Evolutionary conservation across 2,113 vertebrate species (phyloP), one percentile per base, ranked within the genome.

Genomic region (Craseonycteris thonglongyai): DNA sequence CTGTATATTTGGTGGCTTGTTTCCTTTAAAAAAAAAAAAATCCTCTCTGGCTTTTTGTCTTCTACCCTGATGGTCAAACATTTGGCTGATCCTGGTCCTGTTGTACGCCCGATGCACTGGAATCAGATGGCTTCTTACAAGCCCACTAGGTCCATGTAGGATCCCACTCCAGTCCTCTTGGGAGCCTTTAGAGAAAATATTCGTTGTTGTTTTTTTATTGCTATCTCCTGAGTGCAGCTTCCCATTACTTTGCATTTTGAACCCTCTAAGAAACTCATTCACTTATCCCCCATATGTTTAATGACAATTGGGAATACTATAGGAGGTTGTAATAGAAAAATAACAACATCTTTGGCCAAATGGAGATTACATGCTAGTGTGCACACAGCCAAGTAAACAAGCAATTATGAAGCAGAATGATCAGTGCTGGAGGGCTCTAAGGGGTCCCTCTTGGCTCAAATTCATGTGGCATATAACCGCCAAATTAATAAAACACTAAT

Each of bases 261-360:
- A 81, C 22, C 33, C 51, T 68, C 54, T 49, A 65, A 47, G 81
- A 91, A 93, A 84, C 28, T 49, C 19, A 58, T 88, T 61, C n/a
- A 45, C 14, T 26, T 58, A 81, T 58, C 51, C 15, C 21, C 91
- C 61, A 76, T 88, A 56, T 91, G 80, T 58, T 89, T 71, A 84
- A 63, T 81, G 81, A 71, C 18, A 93, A 21, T n/a, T 51, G 38
- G 14, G 5, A 11, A n/a, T n/a, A 9, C 63, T 68, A 6, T n/a
- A n/a, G n/a, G n/a, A 93, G 56, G 59, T 33, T 14, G 56, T n/a
- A 88, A 26, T 33, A 63, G 58, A 63, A 88, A 66, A 80, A 72
- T 61, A 79, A 12, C 26, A 58, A 7, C 66, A 24, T 66, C 54
- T 9, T 90, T 76, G 59, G 71, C 54, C 80, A 95, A 92, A 90